Evolutionary conservation across 2,113 vertebrate genomes (phyloP).

Genomic region (Thunnus maccoyii): DNA sequence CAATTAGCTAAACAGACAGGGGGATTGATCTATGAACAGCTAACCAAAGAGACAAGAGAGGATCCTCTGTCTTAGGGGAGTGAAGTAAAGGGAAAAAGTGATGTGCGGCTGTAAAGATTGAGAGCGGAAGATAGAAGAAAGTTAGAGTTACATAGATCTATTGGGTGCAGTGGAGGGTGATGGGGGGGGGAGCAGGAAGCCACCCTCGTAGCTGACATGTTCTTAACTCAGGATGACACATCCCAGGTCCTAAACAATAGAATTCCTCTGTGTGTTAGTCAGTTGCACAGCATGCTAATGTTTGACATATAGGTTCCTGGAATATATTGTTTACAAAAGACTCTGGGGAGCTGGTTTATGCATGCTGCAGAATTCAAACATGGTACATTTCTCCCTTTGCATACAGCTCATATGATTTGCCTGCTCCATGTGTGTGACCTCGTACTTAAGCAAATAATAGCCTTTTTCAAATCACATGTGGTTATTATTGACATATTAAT

Average conservation of each 20-base stretch:
- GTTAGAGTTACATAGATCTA: neutral
- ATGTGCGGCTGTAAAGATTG: neutral
- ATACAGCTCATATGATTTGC: conserved; percentile 42
- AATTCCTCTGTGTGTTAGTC: conserved; percentile 36
- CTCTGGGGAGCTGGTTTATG: conserved; percentile 26
- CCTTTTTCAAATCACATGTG: conserved; percentile 1
- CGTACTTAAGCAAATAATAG: conserved; percentile 50
- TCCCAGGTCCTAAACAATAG: conserved; percentile 62
- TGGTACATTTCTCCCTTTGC: conserved; percentile 29
- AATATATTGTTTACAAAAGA: conserved; percentile 55
- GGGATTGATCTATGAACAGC: conserved; percentile 58
- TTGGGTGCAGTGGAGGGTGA: conserved; percentile 1
- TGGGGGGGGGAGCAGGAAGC: conserved; percentile 26
- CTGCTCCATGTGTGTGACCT: conserved; percentile 4
- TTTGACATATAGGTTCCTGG: conserved; percentile 65
- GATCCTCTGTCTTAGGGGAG: neutral
- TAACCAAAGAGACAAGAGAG: conserved; percentile 6
- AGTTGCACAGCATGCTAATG: conserved; percentile 48
- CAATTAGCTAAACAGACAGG: conserved; percentile 79
- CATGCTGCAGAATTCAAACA: conserved; percentile 18
- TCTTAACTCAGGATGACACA: conserved; percentile 45
- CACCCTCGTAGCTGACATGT: conserved; percentile 44
- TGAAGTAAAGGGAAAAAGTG: conserved; percentile 18
- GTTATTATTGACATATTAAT: too few species aligned
- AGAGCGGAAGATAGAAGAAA: neutral